Base-by-base conservation (phyloP, 2,888 invertebrate species). In the Pandemis cinnamomeana region DNA sequence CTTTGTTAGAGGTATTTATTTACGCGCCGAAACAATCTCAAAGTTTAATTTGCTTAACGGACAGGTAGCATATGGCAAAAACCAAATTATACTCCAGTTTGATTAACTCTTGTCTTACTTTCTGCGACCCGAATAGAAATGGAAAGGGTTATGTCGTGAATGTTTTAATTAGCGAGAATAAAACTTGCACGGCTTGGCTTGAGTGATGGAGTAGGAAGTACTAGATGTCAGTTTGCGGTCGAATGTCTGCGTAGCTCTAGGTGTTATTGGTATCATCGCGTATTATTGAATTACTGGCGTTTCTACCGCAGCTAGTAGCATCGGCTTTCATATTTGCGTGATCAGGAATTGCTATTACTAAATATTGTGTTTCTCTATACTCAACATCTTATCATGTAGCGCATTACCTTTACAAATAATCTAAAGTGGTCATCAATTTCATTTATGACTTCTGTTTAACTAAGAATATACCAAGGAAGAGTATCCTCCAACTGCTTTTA, bases 51-150 rank as follows among this genome's bases (percentile, higher is more conserved):
- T 72, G 51, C 27, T n/a, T 66, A 66, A 67, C 71, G 71, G 69
- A 44, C 64, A 63, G 48, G 68, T 68, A 72, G 55, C 36, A 36
- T 69, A 72, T 69, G 73, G 64, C 64, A 73, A 73, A 73, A 73
- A 70, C 64, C 11, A 11, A 73, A 70, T 70, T 70, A 68, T 72
- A 51, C 68, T 73, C 73, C 70, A 41, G 69, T 73, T 70, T 70
- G 69, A 73, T 73, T 73, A 70, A 53, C 44, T 72, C 53, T 20
- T 46, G 72, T 64, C 44, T 60, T 60, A 69, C 64, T 67, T 70
- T 74, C 73, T 70, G 73, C 46, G 71, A 66, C 74, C 70, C 66
- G 55, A 62, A 71, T 67, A 46, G 74, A 74, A 74, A 74, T 66
- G 71, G 61, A 74, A 74, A 74, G 74, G 74, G 61, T 71, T 71